phyloP scores from a whole-genome alignment of 2,113 vertebrate genomes.

The Phoenicopterus ruber region DNA sequence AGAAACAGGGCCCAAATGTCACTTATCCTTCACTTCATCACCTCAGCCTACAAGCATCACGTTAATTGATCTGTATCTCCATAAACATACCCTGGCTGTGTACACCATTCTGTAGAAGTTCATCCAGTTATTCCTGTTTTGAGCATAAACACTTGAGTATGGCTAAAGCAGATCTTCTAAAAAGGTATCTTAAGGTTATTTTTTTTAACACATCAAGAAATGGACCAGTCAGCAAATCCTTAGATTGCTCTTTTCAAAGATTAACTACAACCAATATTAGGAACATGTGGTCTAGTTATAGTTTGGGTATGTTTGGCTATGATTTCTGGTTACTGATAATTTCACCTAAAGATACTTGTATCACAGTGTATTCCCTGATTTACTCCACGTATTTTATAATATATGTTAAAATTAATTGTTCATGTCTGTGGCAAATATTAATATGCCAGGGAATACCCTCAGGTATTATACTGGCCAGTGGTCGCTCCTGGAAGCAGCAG shows the following conservation, averaged over 20 bases:
- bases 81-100: background rate
- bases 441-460: background rate
- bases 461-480: constrained; percentile 64
- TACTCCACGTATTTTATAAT: background rate
- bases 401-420: background rate
- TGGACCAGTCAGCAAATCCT: background rate
- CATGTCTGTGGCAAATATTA: background rate
- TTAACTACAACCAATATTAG: background rate
- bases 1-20: background rate
- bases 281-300: background rate
- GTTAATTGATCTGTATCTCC: background rate
- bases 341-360: background rate
- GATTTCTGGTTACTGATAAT: background rate
- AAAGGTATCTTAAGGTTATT: background rate
- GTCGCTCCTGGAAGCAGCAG: constrained; percentile 59
- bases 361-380: background rate
- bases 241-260: background rate
- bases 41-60: background rate
- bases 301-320: background rate
- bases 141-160: background rate
- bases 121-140: background rate
- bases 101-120: background rate
- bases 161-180: background rate
- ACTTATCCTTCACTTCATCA: background rate
- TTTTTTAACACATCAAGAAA: background rate